Evolutionary conservation across 2,113 vertebrate species (phyloP).

Genomic region (Donacobius atricapilla): DNA sequence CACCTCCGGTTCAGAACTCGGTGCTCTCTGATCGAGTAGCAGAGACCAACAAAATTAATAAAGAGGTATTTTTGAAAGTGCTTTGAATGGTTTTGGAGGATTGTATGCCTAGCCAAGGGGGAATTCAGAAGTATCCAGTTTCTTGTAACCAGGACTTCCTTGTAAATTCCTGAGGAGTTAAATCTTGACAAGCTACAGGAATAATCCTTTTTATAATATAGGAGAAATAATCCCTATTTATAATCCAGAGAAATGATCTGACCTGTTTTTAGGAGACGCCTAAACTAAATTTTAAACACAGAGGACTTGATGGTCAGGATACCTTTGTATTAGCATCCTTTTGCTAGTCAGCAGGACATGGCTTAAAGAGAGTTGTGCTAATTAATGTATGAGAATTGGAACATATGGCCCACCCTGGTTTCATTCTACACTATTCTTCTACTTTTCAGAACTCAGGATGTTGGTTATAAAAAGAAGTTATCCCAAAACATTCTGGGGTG

Average conservation of each 20-base stretch:
- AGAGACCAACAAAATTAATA: conserved; percentile 88
- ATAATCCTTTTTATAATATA: too few species aligned
- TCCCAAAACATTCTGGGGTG: not conserved
- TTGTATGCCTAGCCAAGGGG: not conserved
- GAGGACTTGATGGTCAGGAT: not conserved
- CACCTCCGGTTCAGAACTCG: conserved; percentile 78
- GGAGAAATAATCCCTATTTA: too few species aligned
- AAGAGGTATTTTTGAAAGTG: conserved; percentile 79
- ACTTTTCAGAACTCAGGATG: not conserved
- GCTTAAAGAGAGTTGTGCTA: not conserved
- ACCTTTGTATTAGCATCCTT: not conserved
- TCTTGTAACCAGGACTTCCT: not conserved
- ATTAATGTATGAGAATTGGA: not conserved
- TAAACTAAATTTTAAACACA: not conserved
- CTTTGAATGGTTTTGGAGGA: not conserved
- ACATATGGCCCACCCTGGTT: not conserved
- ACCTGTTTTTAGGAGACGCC: not conserved
- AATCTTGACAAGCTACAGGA: not conserved
- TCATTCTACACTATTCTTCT: not conserved
- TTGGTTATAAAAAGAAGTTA: not conserved
- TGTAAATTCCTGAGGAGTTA: not conserved
- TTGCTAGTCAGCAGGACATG: not conserved
- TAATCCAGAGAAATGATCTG: not conserved
- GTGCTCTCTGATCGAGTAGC: conserved; percentile 75
- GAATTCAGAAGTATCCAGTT: not conserved